A percentile compares a stretch with the other conserved stretches of the same genome.
Evolutionary conservation across 2,888 invertebrate species (phyloP).

Genomic region (Antheraea yamamai): DNA sequence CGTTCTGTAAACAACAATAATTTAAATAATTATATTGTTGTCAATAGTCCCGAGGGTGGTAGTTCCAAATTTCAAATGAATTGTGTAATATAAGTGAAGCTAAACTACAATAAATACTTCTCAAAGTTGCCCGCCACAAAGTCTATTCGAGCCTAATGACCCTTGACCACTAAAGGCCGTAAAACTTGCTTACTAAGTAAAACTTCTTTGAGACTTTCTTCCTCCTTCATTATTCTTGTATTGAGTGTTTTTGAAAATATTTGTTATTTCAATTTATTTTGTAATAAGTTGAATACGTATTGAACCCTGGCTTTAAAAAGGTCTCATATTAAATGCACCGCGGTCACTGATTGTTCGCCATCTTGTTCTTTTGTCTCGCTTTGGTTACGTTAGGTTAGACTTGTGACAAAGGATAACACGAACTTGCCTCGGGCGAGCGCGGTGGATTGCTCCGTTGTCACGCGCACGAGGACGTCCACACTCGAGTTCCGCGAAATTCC

Average conservation of each 20-base stretch:
- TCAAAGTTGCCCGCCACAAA: slow-evolving; percentile 2
- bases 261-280: background rate
- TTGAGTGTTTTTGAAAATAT: background rate
- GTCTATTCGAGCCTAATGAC: slow-evolving; percentile 5
- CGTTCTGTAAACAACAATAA: no score
- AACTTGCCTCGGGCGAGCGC: no score
- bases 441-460: no score
- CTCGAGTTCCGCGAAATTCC: no score
- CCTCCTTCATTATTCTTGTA: background rate
- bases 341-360: no score
- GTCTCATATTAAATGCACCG: no score
- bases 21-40: background rate
- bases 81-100: background rate
- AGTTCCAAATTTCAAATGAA: background rate
- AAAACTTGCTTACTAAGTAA: background rate
- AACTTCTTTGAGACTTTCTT: background rate
- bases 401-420: no score
- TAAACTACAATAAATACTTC: background rate
- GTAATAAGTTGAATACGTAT: no score
- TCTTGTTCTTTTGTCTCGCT: no score
- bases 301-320: no score
- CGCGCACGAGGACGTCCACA: no score
- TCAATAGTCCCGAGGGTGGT: background rate
- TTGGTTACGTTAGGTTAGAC: no score
- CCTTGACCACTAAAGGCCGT: background rate